Evolutionary conservation across 2,113 vertebrate species (phyloP), one percentile per base, ranked within the genome.

Genomic region (Bubo scandiacus): DNA sequence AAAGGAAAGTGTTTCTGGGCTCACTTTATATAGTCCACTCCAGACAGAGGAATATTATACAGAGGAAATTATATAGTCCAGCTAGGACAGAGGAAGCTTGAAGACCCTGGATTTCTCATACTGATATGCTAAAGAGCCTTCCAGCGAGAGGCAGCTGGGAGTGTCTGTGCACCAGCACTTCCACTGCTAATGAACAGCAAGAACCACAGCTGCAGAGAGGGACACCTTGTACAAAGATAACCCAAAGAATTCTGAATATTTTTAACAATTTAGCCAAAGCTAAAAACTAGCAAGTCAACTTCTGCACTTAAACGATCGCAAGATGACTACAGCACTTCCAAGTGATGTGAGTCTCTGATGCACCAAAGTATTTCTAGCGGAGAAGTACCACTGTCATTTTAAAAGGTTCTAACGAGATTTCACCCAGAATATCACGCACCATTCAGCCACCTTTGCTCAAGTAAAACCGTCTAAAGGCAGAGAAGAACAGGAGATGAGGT

Each of bases 361-460:
- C 26, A 58, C 17, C 49, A n/a, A 16, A 27, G 34, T 4, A 1
- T 21, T 18, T 30, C 51, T 12, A 30, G 10, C 1, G 26, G 18
- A n/a, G 36, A 34, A 59, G 71, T 4, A 3, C 30, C 5, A 7
- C 0, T 17, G 62, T 16, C 5, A 9, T 5, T 25, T 34, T 4
- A 29, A 43, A 40, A 45, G 47, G 34, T 12, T 51, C 62, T 16
- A 6, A 36, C 2, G 55, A 52, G 63, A 30, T 30, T n/a, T 26
- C 70, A 40, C 3, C 25, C 59, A 45, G 73, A 29, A 11, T 5
- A 40, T 9, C 18, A 8, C 1, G 1, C 8, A 11, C 55, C 27
- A 9, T 4, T 74, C 42, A 10, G 42, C 12, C 25, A 17, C 42
- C 47, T 45, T 27, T 10, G 42, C 49, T 68, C 32, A 27, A 29